Evolutionary conservation across 2,888 invertebrate genomes (phyloP).

Genomic region (Cerastoderma edule): DNA sequence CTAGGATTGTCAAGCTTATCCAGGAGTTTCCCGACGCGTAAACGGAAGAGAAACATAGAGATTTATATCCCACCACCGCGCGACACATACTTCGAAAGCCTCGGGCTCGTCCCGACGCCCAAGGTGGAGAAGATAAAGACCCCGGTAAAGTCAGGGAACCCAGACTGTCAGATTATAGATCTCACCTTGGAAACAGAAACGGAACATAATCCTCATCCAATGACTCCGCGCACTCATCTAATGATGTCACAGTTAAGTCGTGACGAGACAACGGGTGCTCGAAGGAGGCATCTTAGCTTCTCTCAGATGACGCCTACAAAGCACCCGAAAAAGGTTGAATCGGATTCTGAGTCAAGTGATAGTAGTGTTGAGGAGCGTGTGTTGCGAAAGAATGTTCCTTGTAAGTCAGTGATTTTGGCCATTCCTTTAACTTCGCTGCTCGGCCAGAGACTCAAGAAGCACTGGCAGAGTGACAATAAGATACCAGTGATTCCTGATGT

Average conservation of each 20-base stretch:
- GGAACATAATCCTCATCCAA: conserved; percentile 70
- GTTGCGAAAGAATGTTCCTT: conserved; percentile 34
- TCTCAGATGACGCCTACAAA: conserved; percentile 29
- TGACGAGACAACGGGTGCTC: conserved; percentile 52
- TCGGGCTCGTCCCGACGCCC: conserved; percentile 55
- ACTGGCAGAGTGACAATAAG: conserved; percentile 63
- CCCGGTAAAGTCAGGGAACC: conserved; percentile 50
- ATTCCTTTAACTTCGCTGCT: conserved; percentile 66
- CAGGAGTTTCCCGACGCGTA: conserved; percentile 13
- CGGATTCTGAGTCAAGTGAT: conserved; percentile 46
- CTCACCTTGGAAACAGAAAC: conserved; percentile 58
- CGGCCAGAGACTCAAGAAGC: conserved; percentile 71
- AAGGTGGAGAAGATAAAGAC: conserved; percentile 55
- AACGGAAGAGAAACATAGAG: conserved; percentile 39
- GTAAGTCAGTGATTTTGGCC: conserved; percentile 44
- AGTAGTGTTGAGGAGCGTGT: conserved; percentile 8
- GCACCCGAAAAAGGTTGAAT: conserved; percentile 9
- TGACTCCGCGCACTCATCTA: conserved; percentile 64
- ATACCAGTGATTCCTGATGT: conserved; percentile 59
- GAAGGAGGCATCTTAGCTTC: conserved; percentile 64
- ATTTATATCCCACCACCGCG: conserved; percentile 55
- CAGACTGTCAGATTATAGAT: conserved; percentile 68
- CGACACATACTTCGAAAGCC: conserved; percentile 50
- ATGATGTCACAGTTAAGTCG: conserved; percentile 73
- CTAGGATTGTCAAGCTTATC: conserved; percentile 46